These are phyloP conservation scores for Gadopsis marmoratus DNA, from an alignment of 2,797 vertebrate genomes.

Conservation along the genomic window DNA sequence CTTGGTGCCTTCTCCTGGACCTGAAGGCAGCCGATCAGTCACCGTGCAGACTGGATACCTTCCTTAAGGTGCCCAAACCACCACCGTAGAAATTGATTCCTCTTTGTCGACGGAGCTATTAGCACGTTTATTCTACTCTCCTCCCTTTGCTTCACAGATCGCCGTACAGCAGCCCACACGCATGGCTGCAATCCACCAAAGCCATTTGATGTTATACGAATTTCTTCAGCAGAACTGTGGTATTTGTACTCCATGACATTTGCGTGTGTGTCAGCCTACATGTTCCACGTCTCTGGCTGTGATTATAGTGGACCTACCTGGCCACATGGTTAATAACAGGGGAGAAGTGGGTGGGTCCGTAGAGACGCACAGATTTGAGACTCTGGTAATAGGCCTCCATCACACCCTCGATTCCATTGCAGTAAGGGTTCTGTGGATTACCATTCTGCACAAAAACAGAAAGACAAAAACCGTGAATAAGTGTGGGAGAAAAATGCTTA, in stretches of 20 bases:
- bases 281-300: conserved; percentile 3
- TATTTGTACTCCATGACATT: background rate
- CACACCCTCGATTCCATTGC: conserved; percentile 96
- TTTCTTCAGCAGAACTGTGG: background rate
- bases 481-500: background rate
- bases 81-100: conserved; percentile 22
- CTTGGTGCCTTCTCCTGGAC: background rate
- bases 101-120: conserved; percentile 14
- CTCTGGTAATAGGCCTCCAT: conserved; percentile 98
- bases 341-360: conserved; percentile 98
- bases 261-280: conserved; percentile 7
- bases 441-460: conserved; percentile 88
- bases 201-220: background rate
- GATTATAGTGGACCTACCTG: conserved; percentile 74
- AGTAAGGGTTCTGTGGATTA: conserved; percentile 97
- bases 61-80: conserved; percentile 10
- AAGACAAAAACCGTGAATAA: background rate
- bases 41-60: background rate
- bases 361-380: conserved; percentile 95
- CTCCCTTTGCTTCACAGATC: conserved; percentile 15
- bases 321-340: conserved; percentile 99
- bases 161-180: conserved; percentile 1
- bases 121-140: conserved; percentile 47
- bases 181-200: conserved; percentile 13
- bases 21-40: conserved; percentile 25